Evolutionary conservation across 2,797 vertebrate species (phyloP).

Genomic region (Schizothorax lantsangensis): DNA sequence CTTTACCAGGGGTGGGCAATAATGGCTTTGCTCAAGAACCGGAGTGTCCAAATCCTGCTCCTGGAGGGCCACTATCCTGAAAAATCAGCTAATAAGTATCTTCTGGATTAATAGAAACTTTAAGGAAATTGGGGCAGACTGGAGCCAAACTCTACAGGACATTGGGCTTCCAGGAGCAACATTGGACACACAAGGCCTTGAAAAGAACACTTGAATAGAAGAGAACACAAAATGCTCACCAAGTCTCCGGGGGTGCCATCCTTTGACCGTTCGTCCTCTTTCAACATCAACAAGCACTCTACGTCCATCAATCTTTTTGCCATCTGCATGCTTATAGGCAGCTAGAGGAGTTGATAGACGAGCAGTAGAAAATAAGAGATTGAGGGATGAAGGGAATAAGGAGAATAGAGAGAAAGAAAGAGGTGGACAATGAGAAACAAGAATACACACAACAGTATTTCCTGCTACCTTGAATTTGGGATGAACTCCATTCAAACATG

Average conservation of each 20-base stretch:
- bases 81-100: neutral
- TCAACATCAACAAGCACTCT: constrained; percentile 94
- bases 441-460: constrained; percentile 53
- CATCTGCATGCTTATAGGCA: constrained; percentile 94
- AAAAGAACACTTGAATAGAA: neutral
- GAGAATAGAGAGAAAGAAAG: constrained; percentile 34
- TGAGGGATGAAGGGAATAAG: constrained; percentile 22
- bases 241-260: constrained; percentile 91
- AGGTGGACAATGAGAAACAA: constrained; percentile 23
- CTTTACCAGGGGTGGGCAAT: neutral
- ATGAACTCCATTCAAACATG: constrained; percentile 40
- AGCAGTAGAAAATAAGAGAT: constrained; percentile 64
- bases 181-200: neutral
- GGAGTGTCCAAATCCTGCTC: neutral
- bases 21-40: neutral
- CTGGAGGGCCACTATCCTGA: neutral
- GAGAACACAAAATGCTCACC: constrained; percentile 72
- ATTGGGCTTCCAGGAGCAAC: neutral
- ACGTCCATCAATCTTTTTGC: constrained; percentile 94
- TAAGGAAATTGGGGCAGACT: too few species aligned
- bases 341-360: constrained; percentile 79
- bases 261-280: constrained; percentile 92
- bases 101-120: neutral
- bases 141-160: neutral
- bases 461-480: constrained; percentile 49